Conservation (phyloP, 1,140 invertebrate genomes). For the Acromyrmex echinatior region DNA sequence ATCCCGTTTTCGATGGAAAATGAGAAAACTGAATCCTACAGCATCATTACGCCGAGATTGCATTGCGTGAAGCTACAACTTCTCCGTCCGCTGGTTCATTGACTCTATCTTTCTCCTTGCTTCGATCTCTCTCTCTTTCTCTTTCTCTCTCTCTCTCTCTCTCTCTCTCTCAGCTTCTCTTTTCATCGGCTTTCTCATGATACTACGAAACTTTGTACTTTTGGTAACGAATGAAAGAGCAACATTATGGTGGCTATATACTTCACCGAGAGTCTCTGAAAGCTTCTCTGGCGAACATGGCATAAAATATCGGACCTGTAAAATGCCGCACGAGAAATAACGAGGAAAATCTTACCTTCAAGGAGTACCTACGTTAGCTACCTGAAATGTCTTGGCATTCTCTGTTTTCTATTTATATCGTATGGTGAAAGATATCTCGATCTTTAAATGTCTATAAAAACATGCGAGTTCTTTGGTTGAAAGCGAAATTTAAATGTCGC, state of each 20-base stretch:
- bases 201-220: slow-evolving; percentile 53
- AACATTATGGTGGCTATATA: slow-evolving; percentile 43
- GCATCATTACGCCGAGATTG: slow-evolving; percentile 47
- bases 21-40: slow-evolving; percentile 44
- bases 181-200: slow-evolving; percentile 19
- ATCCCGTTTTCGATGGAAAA: slow-evolving; percentile 44
- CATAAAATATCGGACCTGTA: slow-evolving; percentile 57
- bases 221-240: slow-evolving; percentile 63
- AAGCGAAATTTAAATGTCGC: not conserved
- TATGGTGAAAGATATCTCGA: not conserved
- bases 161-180: not conserved
- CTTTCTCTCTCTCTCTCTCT: slow-evolving; percentile 3
- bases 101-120: slow-evolving; percentile 9
- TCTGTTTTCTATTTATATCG: slow-evolving; percentile 21
- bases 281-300: slow-evolving; percentile 44
- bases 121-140: too few species aligned
- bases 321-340: slow-evolving; percentile 46
- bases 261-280: slow-evolving; percentile 29
- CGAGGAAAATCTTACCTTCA: slow-evolving; percentile 24
- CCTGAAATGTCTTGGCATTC: slow-evolving; percentile 30
- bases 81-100: slow-evolving; percentile 27
- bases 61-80: slow-evolving; percentile 57
- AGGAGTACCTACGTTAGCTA: slow-evolving; percentile 1
- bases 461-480: not conserved
- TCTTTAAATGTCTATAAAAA: slow-evolving; percentile 12